A percentile compares a stretch with the other conserved stretches of the same genome.
phyloP scores from a whole-genome alignment of 1,140 invertebrate genomes.

The Drosophila sproati region DNA sequence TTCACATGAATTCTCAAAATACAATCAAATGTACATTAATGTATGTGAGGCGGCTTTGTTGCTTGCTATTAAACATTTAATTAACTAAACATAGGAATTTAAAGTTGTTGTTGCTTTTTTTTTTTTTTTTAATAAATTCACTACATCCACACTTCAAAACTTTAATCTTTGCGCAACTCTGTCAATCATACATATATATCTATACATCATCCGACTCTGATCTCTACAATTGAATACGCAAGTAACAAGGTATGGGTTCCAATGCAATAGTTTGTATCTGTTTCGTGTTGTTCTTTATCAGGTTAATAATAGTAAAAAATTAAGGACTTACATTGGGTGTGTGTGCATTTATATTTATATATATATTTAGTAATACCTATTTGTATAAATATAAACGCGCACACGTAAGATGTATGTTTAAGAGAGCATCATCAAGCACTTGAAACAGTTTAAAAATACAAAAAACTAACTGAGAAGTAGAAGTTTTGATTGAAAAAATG shows the following conservation, averaged over 20 bases:
- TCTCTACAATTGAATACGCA: constrained; percentile 6
- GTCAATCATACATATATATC: constrained; percentile 1
- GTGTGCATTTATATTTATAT: neutral
- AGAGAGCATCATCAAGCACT: constrained; percentile 15
- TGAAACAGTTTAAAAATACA: constrained; percentile 31
- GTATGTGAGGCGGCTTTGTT: constrained; percentile 22
- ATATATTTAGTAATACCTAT: constrained; percentile 1
- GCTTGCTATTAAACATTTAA: constrained; percentile 35
- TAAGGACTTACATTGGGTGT: constrained; percentile 3
- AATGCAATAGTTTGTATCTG: constrained; percentile 14
- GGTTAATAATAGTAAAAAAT: constrained; percentile 12
- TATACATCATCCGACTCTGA: constrained; percentile 6
- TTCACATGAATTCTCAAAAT: constrained; percentile 31
- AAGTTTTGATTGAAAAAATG: constrained; percentile 1
- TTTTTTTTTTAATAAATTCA: constrained; percentile 19
- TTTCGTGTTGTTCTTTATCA: neutral
- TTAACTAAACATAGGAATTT: constrained; percentile 36
- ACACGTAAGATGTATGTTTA: neutral
- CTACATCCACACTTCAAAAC: too few species aligned
- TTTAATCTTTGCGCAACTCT: neutral
- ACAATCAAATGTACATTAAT: constrained; percentile 15
- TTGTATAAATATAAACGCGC: too few species aligned
- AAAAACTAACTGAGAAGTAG: constrained; percentile 8
- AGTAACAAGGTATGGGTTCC: constrained; percentile 22
- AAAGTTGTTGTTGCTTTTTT: neutral